phyloP scores from a whole-genome alignment of 2,113 vertebrate genomes.

The Pluvialis apricaria region DNA sequence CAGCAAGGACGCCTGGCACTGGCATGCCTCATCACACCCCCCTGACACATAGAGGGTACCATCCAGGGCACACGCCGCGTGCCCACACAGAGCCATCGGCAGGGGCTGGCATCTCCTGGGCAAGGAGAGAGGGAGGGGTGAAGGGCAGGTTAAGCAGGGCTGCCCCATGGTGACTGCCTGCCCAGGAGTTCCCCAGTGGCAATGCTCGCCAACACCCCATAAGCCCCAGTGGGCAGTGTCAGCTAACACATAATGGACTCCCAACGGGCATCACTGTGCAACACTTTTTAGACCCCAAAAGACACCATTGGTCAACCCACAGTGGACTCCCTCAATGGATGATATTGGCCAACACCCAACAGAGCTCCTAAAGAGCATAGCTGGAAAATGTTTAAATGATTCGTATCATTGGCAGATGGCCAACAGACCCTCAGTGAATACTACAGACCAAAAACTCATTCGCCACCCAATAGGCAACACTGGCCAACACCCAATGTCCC shows the following conservation, averaged over 20 bases:
- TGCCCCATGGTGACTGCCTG: not conserved
- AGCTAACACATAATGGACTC: not conserved
- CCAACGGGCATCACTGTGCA: not conserved
- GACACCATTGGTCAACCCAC: not conserved
- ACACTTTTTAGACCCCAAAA: not conserved
- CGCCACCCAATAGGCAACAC: not conserved
- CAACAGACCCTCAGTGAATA: not conserved
- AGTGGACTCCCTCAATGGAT: not conserved
- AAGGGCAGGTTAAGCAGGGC: not conserved
- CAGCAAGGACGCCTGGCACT: constrained; percentile 63
- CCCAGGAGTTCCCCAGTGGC: not conserved
- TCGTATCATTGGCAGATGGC: not conserved
- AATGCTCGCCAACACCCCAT: not conserved
- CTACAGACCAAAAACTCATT: not conserved
- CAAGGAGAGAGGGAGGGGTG: not conserved
- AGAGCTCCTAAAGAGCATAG: not conserved
- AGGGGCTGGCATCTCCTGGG: constrained; percentile 72
- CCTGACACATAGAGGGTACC: constrained; percentile 74
- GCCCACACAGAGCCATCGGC: constrained; percentile 71
- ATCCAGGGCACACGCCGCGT: constrained; percentile 69
- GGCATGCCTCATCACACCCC: constrained; percentile 55
- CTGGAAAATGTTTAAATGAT: not conserved
- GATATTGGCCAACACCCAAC: not conserved
- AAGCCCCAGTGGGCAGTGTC: not conserved
- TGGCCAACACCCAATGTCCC: not conserved